These are phyloP conservation scores for Bellardia pandia DNA, from an alignment of 2,888 invertebrate genomes.

Conservation along the genomic window DNA sequence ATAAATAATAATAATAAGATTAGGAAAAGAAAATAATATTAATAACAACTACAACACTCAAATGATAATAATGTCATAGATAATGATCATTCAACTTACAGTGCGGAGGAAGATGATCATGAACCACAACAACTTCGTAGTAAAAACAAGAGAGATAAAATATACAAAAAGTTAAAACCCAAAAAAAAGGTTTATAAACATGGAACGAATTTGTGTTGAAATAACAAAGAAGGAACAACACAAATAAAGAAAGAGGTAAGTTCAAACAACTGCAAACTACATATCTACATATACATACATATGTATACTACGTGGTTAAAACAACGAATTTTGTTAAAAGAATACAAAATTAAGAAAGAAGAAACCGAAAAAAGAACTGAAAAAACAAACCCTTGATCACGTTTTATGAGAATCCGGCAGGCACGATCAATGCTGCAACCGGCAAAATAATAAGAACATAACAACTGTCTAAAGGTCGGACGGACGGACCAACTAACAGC, in stretches of 20 bases:
- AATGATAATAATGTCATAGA: constrained; percentile 22
- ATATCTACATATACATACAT: no score
- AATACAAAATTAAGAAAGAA: constrained; percentile 14
- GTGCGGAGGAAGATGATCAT: constrained; percentile 31
- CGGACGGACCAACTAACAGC: constrained; percentile 28
- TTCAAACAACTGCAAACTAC: not conserved
- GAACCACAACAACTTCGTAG: not conserved
- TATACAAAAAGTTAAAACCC: constrained; percentile 3
- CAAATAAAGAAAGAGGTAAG: constrained; percentile 1
- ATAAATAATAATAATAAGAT: constrained; percentile 28
- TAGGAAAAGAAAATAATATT: constrained; percentile 34
- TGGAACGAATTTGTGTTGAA: constrained; percentile 10
- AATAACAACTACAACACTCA: constrained; percentile 11
- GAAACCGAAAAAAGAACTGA: constrained; percentile 29
- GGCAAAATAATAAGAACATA: constrained; percentile 49
- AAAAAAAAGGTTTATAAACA: constrained; percentile 17
- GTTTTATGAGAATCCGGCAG: constrained; percentile 70
- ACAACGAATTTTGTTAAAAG: constrained; percentile 42
- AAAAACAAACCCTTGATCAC: constrained; percentile 73
- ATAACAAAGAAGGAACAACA: constrained; percentile 13
- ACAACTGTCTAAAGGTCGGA: constrained; percentile 4
- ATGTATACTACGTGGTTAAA: constrained; percentile 37
- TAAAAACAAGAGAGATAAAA: not conserved
- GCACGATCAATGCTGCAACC: constrained; percentile 57
- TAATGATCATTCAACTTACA: constrained; percentile 45